phyloP scores from a whole-genome alignment of 2,113 vertebrate species.

The Aviceda subcristata region DNA sequence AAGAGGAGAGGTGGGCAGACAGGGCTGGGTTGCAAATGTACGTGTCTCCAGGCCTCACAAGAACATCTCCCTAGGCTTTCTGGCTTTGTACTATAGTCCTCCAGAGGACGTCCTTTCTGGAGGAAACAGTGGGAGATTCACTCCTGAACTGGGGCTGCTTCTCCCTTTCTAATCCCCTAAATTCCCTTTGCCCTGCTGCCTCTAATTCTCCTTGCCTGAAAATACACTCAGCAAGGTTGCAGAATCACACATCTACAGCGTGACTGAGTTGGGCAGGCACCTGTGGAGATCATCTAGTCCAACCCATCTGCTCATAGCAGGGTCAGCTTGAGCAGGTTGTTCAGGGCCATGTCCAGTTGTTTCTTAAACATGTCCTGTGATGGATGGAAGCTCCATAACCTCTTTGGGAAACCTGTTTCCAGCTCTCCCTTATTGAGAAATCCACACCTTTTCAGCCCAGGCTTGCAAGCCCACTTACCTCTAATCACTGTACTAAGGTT shows the following conservation, averaged over 20 bases:
- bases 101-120: not conserved
- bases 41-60: not conserved
- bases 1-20: not conserved
- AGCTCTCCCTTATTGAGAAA: not conserved
- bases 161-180: not conserved
- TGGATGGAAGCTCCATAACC: not conserved
- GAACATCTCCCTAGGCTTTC: not conserved
- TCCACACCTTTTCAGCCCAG: not conserved
- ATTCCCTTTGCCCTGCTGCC: not conserved
- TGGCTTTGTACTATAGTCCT: not conserved
- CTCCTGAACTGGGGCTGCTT: not conserved
- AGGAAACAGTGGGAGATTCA: not conserved
- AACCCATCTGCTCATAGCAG: not conserved
- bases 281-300: not conserved
- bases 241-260: not conserved
- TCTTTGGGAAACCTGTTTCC: not conserved
- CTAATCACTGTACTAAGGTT: not conserved
- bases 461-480: not conserved
- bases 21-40: not conserved
- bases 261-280: not conserved
- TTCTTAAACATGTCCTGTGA: not conserved
- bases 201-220: not conserved
- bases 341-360: not conserved
- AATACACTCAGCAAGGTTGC: not conserved
- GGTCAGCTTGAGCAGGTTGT: not conserved